A percentile compares a stretch with the other conserved stretches of the same genome.
phyloP scores from a whole-genome alignment of 1,140 invertebrate genomes.

The Antheraea mylitta region DNA sequence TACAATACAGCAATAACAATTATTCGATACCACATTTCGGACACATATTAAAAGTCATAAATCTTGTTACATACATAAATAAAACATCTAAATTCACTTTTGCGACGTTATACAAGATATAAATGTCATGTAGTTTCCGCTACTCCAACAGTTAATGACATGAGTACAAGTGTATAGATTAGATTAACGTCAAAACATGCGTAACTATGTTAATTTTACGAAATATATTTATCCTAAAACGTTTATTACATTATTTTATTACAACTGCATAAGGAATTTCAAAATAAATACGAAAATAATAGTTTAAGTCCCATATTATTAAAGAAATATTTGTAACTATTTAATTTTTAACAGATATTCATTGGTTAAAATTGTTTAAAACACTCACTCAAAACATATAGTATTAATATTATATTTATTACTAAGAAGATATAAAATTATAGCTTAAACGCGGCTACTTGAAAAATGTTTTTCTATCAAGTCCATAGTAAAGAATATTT shows the following conservation, averaged over 20 bases:
- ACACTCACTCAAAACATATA: no score
- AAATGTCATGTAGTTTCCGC: constrained; percentile 10
- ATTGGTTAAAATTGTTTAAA: no score
- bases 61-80: background rate
- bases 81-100: background rate
- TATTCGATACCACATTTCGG: background rate
- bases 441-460: no score
- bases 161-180: constrained; percentile 23
- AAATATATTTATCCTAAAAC: background rate
- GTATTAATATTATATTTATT: no score
- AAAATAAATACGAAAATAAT: no score
- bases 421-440: no score
- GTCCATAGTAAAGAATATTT: no score
- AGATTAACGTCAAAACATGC: constrained; percentile 12
- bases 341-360: no score
- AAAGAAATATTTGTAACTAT: no score
- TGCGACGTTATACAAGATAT: constrained; percentile 8
- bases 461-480: no score
- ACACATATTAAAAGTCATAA: background rate
- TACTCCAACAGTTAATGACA: constrained; percentile 13
- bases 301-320: no score
- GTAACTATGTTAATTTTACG: constrained; percentile 4
- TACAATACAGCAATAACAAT: background rate
- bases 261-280: no score
- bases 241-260: background rate